Conservation (phyloP, 1,140 invertebrate species). For the Pseudomyrmex concolor region DNA sequence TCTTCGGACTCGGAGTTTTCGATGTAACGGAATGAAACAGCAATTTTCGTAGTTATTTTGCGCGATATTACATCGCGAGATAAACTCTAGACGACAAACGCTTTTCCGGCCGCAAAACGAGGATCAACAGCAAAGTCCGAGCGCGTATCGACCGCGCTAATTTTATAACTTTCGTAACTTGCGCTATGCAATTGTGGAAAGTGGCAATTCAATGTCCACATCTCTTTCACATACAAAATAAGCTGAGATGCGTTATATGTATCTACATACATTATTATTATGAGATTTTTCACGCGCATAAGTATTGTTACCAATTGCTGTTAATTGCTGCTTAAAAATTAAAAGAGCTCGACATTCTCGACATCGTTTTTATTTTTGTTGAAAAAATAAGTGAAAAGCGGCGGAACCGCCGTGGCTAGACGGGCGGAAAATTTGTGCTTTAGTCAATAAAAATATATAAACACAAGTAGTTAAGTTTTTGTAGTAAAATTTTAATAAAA, state of each 20-base stretch:
- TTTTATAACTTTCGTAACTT: conserved; percentile 54
- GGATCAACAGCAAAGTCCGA: conserved; percentile 35
- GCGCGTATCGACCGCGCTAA: conserved; percentile 50
- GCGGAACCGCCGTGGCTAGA: background rate
- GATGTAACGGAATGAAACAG: conserved; percentile 21
- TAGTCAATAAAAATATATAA: conserved; percentile 20
- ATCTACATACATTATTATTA: background rate
- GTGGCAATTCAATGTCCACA: conserved; percentile 37
- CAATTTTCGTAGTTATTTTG: conserved; percentile 34
- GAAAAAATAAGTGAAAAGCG: conserved; percentile 11
- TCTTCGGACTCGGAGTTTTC: background rate
- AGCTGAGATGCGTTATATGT: background rate
- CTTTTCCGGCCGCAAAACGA: conserved; percentile 44
- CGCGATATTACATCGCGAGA: conserved; percentile 24
- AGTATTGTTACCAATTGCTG: conserved; percentile 5
- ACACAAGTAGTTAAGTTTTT: background rate
- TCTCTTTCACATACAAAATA: background rate
- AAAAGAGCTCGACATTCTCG: conserved; percentile 30
- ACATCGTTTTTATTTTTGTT: conserved; percentile 45
- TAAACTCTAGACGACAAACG: conserved; percentile 33
- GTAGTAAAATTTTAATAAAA: too few species aligned
- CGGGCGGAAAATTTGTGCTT: conserved; percentile 11
- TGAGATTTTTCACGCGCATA: conserved; percentile 6
- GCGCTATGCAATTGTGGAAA: conserved; percentile 53
- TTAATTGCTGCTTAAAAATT: conserved; percentile 47